A percentile compares a stretch with the other conserved stretches of the same genome.
phyloP scores from a whole-genome alignment of 2,113 vertebrate genomes.

The Cyprinus carpio region DNA sequence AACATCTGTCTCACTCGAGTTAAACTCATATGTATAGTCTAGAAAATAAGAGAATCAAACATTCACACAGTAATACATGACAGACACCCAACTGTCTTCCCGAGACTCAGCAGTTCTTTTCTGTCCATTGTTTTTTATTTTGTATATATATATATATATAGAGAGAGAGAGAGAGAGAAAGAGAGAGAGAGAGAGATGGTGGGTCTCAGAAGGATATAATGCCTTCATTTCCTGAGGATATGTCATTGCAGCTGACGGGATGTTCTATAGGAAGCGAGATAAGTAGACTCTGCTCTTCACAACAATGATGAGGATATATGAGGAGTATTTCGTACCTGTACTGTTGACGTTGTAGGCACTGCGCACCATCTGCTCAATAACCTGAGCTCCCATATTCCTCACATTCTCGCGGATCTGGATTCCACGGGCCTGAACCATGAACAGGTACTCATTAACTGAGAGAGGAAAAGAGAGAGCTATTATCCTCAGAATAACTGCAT shows the following conservation, averaged over 20 bases:
- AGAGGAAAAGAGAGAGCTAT: neutral
- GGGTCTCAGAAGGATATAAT: neutral
- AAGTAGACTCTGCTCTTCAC: neutral
- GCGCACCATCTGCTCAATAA: conserved; percentile 94
- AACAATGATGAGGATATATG: too few species aligned
- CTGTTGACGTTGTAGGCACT: conserved; percentile 88
- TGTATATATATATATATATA: too few species aligned
- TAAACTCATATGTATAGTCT: conserved; percentile 95
- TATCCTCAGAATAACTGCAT: neutral
- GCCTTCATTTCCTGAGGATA: neutral
- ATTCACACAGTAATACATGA: neutral
- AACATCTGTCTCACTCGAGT: conserved; percentile 84
- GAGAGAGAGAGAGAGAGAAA: too few species aligned
- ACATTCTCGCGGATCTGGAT: conserved; percentile 93
- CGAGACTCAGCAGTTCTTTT: neutral
- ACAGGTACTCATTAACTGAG: conserved; percentile 97
- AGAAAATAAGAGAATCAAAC: conserved; percentile 12
- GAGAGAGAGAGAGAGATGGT: too few species aligned
- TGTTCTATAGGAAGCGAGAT: neutral
- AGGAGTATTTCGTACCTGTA: conserved; percentile 79
- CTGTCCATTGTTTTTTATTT: too few species aligned
- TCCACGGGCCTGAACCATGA: conserved; percentile 96
- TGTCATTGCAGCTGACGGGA: neutral
- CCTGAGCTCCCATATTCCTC: conserved; percentile 90
- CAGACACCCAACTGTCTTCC: neutral